phyloP scores from a whole-genome alignment of 2,797 vertebrate genomes.

The Streptopelia turtur region DNA sequence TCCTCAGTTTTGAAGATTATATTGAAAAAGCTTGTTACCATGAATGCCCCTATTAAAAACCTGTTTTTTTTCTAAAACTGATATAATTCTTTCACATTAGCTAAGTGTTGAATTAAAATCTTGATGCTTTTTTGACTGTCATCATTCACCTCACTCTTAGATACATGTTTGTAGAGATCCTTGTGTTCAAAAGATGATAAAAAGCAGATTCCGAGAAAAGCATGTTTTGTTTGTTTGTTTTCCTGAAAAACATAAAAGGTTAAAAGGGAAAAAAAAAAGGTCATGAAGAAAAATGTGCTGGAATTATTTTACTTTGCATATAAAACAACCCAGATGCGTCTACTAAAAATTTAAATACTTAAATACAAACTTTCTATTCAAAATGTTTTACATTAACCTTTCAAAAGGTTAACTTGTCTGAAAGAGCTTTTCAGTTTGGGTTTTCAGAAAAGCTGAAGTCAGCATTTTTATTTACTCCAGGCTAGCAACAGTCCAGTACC shows the following conservation, averaged over 20 bases:
- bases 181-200: neutral
- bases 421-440: neutral
- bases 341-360: neutral
- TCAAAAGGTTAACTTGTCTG: neutral
- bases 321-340: neutral
- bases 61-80: neutral
- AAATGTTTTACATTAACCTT: neutral
- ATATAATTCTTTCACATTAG: neutral
- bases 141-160: accelerated
- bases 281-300: neutral
- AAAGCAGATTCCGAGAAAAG: neutral
- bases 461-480: neutral
- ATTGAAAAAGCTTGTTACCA: neutral
- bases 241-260: neutral
- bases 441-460: neutral
- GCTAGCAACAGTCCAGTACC: accelerated
- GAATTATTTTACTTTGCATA: neutral
- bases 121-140: neutral
- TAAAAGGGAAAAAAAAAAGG: neutral
- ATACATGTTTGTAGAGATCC: neutral
- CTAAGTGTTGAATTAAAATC: neutral
- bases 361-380: neutral
- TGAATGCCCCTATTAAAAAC: neutral
- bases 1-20: neutral
- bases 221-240: neutral